These are phyloP conservation scores for Momotus momota DNA, from an alignment of 2,797 vertebrate species.

Conservation along the genomic window DNA sequence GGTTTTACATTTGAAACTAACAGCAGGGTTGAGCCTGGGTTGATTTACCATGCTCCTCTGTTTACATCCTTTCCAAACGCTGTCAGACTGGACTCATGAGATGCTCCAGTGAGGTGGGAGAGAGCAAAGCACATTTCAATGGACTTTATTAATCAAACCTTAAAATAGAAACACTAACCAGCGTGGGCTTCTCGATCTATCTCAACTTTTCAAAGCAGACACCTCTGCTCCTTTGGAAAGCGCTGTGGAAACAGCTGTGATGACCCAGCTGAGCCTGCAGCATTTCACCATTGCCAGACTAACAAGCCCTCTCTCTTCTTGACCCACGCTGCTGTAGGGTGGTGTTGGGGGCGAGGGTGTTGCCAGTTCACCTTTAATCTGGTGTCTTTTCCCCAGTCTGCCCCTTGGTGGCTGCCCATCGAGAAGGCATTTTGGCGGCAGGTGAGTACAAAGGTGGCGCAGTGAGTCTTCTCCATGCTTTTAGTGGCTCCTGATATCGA, in stretches of 20 bases:
- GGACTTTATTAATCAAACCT: neutral
- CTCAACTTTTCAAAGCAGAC: neutral
- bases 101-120: neutral
- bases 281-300: neutral
- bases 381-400: slow-evolving; percentile 79
- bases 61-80: neutral
- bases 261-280: neutral
- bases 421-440: slow-evolving; percentile 94
- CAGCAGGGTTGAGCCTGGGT: neutral
- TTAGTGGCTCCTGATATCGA: fast-evolving
- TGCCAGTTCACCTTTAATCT: neutral
- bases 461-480: neutral
- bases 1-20: neutral
- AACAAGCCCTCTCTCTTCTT: neutral
- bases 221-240: neutral
- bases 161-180: neutral
- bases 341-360: fast-evolving
- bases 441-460: slow-evolving; percentile 70
- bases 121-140: neutral
- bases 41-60: neutral
- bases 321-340: neutral
- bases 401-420: slow-evolving; percentile 95
- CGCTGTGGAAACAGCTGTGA: neutral
- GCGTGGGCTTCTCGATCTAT: neutral
- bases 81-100: neutral